Evolutionary conservation across 1,140 invertebrate species (phyloP).

Genomic region (Ceratina calcarata): DNA sequence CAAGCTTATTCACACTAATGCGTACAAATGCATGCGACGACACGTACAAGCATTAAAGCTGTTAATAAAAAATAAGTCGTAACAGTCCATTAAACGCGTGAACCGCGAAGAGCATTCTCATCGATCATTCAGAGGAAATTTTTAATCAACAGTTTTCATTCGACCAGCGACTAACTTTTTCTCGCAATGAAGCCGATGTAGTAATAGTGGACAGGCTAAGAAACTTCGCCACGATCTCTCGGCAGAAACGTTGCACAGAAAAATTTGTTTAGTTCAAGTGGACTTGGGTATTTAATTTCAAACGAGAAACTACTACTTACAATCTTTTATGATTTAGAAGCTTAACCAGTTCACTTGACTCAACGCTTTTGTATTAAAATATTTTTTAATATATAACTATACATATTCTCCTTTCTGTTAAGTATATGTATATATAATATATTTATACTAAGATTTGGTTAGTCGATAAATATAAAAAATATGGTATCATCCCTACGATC

Average conservation of each 20-base stretch:
- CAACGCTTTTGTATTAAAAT: conserved; percentile 22
- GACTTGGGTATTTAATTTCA: neutral
- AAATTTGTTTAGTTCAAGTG: conserved; percentile 1
- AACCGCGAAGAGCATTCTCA: neutral
- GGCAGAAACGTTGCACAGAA: conserved; percentile 12
- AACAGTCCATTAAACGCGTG: neutral
- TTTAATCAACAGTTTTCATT: conserved; percentile 43
- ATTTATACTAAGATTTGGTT: conserved; percentile 61
- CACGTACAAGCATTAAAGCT: conserved; percentile 58
- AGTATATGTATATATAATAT: conserved; percentile 31
- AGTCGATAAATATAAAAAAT: conserved; percentile 59
- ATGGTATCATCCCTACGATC: conserved; percentile 34
- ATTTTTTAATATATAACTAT: conserved; percentile 37
- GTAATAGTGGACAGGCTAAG: conserved; percentile 45
- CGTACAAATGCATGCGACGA: conserved; percentile 59
- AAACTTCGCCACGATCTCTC: conserved; percentile 26
- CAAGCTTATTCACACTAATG: conserved; percentile 64
- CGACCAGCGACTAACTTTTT: conserved; percentile 9
- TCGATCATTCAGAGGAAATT: neutral
- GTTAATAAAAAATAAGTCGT: conserved; percentile 31
- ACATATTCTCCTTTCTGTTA: conserved; percentile 38
- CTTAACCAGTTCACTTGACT: conserved; percentile 5
- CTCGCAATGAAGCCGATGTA: conserved; percentile 30
- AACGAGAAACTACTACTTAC: too few species aligned
- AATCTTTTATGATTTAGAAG: neutral